A percentile compares a stretch with the other conserved stretches of the same genome.
Evolutionary conservation across 2,888 invertebrate species (phyloP).

Genomic region (Leucoma salicis): DNA sequence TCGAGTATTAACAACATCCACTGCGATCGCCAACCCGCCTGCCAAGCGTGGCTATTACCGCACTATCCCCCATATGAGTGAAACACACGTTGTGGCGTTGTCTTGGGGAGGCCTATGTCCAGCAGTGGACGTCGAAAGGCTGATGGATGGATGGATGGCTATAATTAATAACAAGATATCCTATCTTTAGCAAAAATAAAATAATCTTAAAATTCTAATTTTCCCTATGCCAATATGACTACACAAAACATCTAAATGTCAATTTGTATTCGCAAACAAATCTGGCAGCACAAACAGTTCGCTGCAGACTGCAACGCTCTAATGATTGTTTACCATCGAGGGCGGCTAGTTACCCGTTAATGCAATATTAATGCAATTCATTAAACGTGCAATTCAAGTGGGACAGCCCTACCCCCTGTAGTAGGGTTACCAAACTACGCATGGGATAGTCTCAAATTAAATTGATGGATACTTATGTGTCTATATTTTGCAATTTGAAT

Average conservation of each 20-base stretch:
- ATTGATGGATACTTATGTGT: too few species aligned
- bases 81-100: too few species aligned
- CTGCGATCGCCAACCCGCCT: too few species aligned
- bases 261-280: slow-evolving; percentile 81
- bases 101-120: too few species aligned
- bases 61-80: too few species aligned
- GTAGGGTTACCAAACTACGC: slow-evolving; percentile 14
- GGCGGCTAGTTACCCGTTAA: slow-evolving; percentile 75
- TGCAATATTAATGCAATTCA: slow-evolving; percentile 83
- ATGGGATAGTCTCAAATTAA: slow-evolving; percentile 13
- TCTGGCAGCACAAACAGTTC: slow-evolving; percentile 62
- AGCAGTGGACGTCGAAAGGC: too few species aligned
- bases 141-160: too few species aligned
- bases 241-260: slow-evolving; percentile 51
- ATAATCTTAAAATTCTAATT: slow-evolving; percentile 9
- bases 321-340: slow-evolving; percentile 77
- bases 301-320: slow-evolving; percentile 48
- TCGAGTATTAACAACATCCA: too few species aligned
- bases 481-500: too few species aligned
- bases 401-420: slow-evolving; percentile 40
- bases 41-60: too few species aligned
- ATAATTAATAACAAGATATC: too few species aligned
- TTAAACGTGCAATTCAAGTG: slow-evolving; percentile 77
- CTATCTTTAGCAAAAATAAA: neutral
- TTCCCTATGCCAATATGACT: slow-evolving; percentile 15